Base-by-base conservation (phyloP, 2,113 vertebrate genomes). In the Theristicus caerulescens region DNA sequence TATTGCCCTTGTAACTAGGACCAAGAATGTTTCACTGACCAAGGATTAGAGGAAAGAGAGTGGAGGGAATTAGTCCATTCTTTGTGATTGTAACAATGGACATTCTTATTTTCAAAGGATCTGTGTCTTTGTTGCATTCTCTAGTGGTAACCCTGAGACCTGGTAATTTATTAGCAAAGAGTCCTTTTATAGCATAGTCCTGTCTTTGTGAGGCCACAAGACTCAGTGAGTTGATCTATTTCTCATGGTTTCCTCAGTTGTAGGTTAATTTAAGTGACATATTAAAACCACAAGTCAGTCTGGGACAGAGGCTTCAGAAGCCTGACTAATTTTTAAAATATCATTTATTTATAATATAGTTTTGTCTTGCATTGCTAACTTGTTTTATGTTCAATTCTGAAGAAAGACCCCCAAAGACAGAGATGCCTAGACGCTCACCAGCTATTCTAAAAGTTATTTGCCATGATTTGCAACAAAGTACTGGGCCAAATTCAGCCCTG, bases 131-230 rank as follows among this genome's bases (percentile, higher is more conserved):
- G n/a, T 71, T 83, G 22, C 21, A 64, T 88, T 88, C 31, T 80
- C 20, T 57, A 61, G 22, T 65, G 21, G 54, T 73, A 92, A 95
- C 71, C 42, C 47, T 79, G 78, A 86, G 79, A 73, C 57, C 38
- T 86, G 55, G 66, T 67, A 49, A 89, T 91, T 92, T 96, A 86
- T 82, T 82, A 86, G 46, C 34, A 58, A 64, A 90, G 87, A 40
- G 27, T 73, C 47, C 44, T 94, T 92, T 94, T 70, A n/a, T 67
- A 77, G 51, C 4, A 2, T 57, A 54, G 55, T 25, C 36, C 16
- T 72, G 27, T 26, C 27, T 94, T 88, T 65, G 52, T 78, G 51
- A 94, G 65, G 59, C 20, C 70, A 58, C 0, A 2, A 61, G 47
- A 69, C 26, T 78, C 70, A 64, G 26, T 4, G 6, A 3, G 42